These are phyloP conservation scores for Hypsibius dujardini DNA, from an alignment of 1,140 invertebrate species.

Conservation along the genomic window DNA sequence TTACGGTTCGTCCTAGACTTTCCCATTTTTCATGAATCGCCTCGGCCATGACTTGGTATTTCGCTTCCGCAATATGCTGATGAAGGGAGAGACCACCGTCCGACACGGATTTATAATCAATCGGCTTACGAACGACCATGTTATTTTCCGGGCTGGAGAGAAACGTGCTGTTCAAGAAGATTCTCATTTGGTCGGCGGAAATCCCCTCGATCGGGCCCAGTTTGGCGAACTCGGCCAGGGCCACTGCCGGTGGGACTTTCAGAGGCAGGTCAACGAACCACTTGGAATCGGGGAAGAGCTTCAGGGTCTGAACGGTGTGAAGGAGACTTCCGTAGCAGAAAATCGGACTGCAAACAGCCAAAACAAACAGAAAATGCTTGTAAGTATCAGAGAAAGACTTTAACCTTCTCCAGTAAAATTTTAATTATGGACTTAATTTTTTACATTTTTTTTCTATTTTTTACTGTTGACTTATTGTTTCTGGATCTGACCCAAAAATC, in stretches of 20 bases:
- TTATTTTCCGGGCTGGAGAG: not conserved
- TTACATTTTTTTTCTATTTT: no score
- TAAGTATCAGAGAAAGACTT: no score
- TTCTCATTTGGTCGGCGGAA: not conserved
- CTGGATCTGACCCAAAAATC: no score
- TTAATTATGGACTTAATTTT: no score
- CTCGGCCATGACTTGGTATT: constrained; percentile 37
- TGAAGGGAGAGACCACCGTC: constrained; percentile 33
- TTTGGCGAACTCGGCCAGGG: constrained; percentile 40
- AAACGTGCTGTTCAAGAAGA: not conserved
- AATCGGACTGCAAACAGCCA: constrained; percentile 35
- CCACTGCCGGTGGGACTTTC: constrained; percentile 41
- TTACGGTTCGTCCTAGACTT: constrained; percentile 48
- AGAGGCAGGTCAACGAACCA: constrained; percentile 75
- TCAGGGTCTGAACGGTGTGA: constrained; percentile 51
- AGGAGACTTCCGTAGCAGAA: constrained; percentile 60
- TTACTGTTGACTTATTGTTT: no score
- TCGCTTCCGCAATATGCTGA: constrained; percentile 46
- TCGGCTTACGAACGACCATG: not conserved
- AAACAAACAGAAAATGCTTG: no score
- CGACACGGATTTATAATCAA: not conserved
- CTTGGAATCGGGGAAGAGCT: constrained; percentile 60
- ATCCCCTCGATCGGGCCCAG: constrained; percentile 29
- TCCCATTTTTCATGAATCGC: constrained; percentile 52
- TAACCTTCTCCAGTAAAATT: no score